Percentiles rank a stretch among this genome's conserved stretches.
Evolutionary conservation across 2,113 vertebrate species (phyloP).

Genomic region (Stigmatopora nigra): DNA sequence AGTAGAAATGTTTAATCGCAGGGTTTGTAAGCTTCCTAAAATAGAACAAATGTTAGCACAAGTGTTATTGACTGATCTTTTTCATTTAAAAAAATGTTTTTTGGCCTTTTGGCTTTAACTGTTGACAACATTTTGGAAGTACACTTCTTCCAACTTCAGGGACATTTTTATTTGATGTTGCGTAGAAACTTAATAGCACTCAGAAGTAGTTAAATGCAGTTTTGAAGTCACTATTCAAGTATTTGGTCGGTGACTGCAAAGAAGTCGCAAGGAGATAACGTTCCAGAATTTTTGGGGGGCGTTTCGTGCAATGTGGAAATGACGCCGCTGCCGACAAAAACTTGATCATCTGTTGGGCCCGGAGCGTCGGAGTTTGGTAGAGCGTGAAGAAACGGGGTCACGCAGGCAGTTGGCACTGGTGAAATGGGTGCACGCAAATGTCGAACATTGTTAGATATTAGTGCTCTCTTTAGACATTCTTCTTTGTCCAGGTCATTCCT

Average conservation of each 20-base stretch:
- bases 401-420: conserved; percentile 19
- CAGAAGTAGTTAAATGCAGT: not conserved
- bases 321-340: conserved; percentile 26
- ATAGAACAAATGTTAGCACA: no score
- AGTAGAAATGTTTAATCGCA: no score
- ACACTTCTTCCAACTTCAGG: no score
- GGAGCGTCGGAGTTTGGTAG: conserved; percentile 25
- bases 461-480: not conserved
- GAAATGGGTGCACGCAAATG: conserved; percentile 24
- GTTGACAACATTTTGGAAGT: no score
- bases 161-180: no score
- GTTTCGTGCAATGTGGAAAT: conserved; percentile 12
- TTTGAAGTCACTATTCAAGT: not conserved
- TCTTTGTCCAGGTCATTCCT: not conserved
- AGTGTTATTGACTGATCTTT: no score
- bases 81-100: no score
- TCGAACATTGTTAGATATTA: not conserved
- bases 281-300: not conserved
- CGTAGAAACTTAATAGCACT: no score
- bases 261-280: not conserved
- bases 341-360: conserved; percentile 44
- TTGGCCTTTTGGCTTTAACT: no score
- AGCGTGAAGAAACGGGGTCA: conserved; percentile 35
- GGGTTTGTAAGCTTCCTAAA: no score
- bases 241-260: not conserved